These are phyloP conservation scores for Stenichneumon culpator DNA, from an alignment of 2,888 invertebrate genomes.

Conservation along the genomic window DNA sequence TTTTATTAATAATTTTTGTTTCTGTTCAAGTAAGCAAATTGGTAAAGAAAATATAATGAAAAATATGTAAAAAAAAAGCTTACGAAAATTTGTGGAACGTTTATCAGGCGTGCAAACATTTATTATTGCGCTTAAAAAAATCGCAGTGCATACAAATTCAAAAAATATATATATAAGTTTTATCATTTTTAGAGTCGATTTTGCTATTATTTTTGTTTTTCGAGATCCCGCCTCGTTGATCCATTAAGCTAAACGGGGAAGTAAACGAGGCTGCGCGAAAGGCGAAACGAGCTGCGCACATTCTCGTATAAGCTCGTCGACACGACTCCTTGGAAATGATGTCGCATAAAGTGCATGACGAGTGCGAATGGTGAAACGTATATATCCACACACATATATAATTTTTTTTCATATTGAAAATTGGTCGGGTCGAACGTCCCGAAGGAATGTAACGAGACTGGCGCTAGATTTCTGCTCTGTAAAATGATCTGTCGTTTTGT, in stretches of 20 bases:
- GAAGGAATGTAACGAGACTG: slow-evolving; percentile 15
- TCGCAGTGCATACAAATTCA: not conserved
- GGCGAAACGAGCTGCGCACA: slow-evolving; percentile 25
- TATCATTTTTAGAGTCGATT: not conserved
- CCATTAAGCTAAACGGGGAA: slow-evolving; percentile 26
- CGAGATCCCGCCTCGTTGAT: not conserved
- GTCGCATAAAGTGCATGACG: slow-evolving; percentile 62
- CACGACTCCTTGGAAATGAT: slow-evolving; percentile 39
- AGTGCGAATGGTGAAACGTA: slow-evolving; percentile 63
- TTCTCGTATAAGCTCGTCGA: slow-evolving; percentile 37
- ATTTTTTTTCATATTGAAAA: slow-evolving; percentile 47
- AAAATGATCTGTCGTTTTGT: slow-evolving; percentile 17
- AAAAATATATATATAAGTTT: no score
- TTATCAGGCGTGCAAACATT: not conserved
- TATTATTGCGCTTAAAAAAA: not conserved
- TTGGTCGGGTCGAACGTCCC: slow-evolving; percentile 31
- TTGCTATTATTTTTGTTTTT: not conserved
- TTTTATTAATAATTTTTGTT: not conserved
- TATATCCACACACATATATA: slow-evolving; percentile 29
- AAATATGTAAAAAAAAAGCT: no score
- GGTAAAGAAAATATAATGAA: not conserved
- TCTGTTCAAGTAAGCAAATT: not conserved
- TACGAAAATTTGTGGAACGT: no score
- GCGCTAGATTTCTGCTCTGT: slow-evolving; percentile 4
- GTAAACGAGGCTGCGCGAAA: slow-evolving; percentile 28